Evolutionary conservation across 2,113 vertebrate species (phyloP).

Genomic region (Osmerus mordax): DNA sequence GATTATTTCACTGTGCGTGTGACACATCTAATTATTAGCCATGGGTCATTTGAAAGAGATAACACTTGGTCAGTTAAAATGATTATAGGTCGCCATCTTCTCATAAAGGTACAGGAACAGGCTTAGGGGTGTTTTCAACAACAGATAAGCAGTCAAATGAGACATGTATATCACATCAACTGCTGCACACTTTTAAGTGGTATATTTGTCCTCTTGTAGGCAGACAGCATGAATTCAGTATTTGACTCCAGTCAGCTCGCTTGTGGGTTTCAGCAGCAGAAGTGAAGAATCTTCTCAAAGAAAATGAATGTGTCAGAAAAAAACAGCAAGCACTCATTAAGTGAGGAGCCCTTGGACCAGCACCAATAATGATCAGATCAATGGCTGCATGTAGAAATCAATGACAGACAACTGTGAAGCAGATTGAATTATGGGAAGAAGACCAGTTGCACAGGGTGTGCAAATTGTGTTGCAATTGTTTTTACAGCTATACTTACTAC

Average conservation of each 20-base stretch:
- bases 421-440: too few species aligned
- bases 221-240: conserved; percentile 43
- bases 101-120: too few species aligned
- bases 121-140: too few species aligned
- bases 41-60: not conserved
- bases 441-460: too few species aligned
- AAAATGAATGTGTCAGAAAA: conserved; percentile 34
- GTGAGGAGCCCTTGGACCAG: conserved; percentile 35
- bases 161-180: conserved; percentile 15
- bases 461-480: too few species aligned
- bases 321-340: conserved; percentile 25
- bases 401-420: conserved; percentile 13
- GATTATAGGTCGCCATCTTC: too few species aligned
- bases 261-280: conserved; percentile 39
- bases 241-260: conserved; percentile 50
- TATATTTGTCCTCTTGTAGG: conserved; percentile 60
- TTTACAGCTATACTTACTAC: too few species aligned
- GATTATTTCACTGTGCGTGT: not conserved
- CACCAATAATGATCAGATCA: conserved; percentile 50
- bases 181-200: conserved; percentile 34
- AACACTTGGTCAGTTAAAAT: not conserved
- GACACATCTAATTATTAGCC: conserved; percentile 6
- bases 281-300: conserved; percentile 38
- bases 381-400: conserved; percentile 42
- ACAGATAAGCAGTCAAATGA: not conserved